phyloP scores from a whole-genome alignment of 2,888 invertebrate genomes.

The Xylocampa areola region DNA sequence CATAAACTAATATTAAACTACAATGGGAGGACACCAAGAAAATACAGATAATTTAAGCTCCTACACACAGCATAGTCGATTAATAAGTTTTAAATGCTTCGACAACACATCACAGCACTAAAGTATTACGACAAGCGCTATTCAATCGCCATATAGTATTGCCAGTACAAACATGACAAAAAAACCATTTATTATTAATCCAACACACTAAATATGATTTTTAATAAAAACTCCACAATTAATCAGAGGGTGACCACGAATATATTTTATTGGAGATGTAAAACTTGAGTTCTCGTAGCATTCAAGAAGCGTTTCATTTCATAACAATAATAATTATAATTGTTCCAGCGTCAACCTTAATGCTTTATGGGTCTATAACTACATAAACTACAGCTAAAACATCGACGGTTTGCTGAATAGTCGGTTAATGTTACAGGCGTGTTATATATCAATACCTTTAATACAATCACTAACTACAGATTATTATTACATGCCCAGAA shows the following conservation, averaged over 20 bases:
- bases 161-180: slow-evolving; percentile 19
- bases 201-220: no score
- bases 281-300: slow-evolving; percentile 44
- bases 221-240: no score
- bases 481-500: neutral
- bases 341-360: slow-evolving; percentile 88
- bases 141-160: slow-evolving; percentile 10
- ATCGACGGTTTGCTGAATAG: slow-evolving; percentile 86
- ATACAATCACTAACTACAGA: slow-evolving; percentile 1
- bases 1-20: slow-evolving; percentile 6
- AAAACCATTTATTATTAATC: no score
- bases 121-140: neutral
- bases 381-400: slow-evolving; percentile 75
- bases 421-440: slow-evolving; percentile 49
- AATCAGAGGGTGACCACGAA: neutral
- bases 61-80: slow-evolving; percentile 35
- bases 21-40: slow-evolving; percentile 1
- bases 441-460: slow-evolving; percentile 7
- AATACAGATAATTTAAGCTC: slow-evolving; percentile 20
- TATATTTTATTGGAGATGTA: slow-evolving; percentile 6
- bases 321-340: slow-evolving; percentile 71
- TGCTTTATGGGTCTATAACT: slow-evolving; percentile 66
- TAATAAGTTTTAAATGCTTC: slow-evolving; percentile 9
- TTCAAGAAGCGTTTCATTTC: slow-evolving; percentile 46
- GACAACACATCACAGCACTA: slow-evolving; percentile 3